Evolutionary conservation across 2,113 vertebrate genomes (phyloP).

Genomic region (Antigone vipio): DNA sequence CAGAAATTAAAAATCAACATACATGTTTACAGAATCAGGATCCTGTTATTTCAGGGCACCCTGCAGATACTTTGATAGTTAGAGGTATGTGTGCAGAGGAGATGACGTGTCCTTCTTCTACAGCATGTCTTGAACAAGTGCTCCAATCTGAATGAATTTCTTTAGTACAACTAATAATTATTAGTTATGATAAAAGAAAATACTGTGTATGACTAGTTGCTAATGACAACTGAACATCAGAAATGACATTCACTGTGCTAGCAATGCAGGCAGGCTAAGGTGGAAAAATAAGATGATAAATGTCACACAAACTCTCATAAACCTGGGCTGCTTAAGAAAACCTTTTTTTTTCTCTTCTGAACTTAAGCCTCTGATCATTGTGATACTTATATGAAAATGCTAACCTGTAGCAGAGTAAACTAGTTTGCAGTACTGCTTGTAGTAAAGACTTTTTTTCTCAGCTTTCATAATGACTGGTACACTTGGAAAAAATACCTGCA

Average conservation of each 20-base stretch:
- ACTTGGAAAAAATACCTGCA: not conserved
- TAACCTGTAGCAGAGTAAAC: not conserved
- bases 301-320: conserved; percentile 17
- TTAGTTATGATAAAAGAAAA: conserved; percentile 60
- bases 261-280: conserved; percentile 4
- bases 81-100: not conserved
- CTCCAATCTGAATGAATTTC: conserved; percentile 61
- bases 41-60: not conserved
- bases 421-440: not conserved
- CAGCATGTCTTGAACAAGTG: conserved; percentile 34
- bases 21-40: not conserved
- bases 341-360: not conserved
- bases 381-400: not conserved
- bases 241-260: not conserved
- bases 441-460: not conserved
- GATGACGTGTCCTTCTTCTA: not conserved
- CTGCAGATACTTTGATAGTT: not conserved
- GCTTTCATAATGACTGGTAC: not conserved
- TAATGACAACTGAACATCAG: conserved; percentile 63
- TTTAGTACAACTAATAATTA: conserved; percentile 50
- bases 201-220: conserved; percentile 43
- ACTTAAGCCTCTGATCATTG: not conserved
- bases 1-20: not conserved
- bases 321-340: conserved; percentile 28
- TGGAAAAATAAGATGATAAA: conserved; percentile 31